Conservation (phyloP, 1,140 invertebrate genomes). For the Hestina assimilis region DNA sequence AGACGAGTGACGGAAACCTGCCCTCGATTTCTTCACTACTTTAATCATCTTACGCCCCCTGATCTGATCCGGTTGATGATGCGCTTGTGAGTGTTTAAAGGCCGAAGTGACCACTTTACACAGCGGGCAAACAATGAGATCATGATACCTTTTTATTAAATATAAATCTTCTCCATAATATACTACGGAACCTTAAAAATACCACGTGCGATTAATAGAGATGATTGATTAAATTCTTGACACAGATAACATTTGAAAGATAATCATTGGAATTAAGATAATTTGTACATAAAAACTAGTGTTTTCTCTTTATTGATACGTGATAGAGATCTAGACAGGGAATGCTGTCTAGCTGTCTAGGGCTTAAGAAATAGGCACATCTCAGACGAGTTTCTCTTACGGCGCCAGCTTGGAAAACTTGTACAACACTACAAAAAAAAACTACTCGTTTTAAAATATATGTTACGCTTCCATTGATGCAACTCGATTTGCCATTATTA, state of each 20-base stretch:
- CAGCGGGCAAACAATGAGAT: no score
- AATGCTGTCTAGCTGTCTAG: conserved; percentile 12
- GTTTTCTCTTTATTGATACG: conserved; percentile 6
- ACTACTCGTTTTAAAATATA: background rate
- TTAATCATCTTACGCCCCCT: no score
- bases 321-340: conserved; percentile 22
- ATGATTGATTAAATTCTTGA: conserved; percentile 4
- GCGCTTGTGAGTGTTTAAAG: no score
- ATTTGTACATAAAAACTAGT: background rate
- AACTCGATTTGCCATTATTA: background rate
- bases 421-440: background rate
- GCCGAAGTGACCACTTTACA: no score
- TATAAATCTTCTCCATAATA: no score
- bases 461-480: background rate
- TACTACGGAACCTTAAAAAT: no score
- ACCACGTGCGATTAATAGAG: background rate
- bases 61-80: no score
- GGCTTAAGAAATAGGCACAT: conserved; percentile 22
- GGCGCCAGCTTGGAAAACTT: conserved; percentile 28
- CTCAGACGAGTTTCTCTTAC: conserved; percentile 32
- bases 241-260: conserved; percentile 2
- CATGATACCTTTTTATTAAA: no score
- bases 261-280: background rate
- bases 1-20: no score
- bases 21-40: no score